Evolutionary conservation across 2,888 invertebrate species (phyloP).

Genomic region (Himalopsyche tibetana): DNA sequence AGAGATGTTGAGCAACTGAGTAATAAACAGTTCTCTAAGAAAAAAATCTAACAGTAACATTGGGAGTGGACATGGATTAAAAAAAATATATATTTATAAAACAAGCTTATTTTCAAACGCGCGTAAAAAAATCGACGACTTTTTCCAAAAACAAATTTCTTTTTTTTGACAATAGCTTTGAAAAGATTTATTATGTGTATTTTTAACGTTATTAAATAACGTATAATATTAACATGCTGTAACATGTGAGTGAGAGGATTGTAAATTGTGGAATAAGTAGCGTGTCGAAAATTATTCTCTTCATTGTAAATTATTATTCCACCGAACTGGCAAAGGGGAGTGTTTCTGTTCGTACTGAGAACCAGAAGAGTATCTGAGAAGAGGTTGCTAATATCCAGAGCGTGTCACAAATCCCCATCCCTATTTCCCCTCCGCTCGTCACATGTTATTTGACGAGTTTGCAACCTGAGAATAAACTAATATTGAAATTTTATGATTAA

Average conservation of each 20-base stretch:
- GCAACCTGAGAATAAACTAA: background rate
- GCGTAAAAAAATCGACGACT: no score
- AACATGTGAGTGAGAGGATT: slow-evolving; percentile 6
- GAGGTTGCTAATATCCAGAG: slow-evolving; percentile 30
- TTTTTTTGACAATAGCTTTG: no score
- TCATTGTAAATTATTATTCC: slow-evolving; percentile 11
- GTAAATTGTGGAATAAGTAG: slow-evolving; percentile 6
- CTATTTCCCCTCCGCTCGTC: background rate
- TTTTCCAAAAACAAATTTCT: no score
- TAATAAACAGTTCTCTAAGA: no score
- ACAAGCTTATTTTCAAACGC: no score
- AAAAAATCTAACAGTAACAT: no score
- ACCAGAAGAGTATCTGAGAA: slow-evolving; percentile 13
- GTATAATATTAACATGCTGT: background rate
- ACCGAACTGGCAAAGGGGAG: background rate
- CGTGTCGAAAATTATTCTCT: background rate
- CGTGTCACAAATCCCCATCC: slow-evolving; percentile 14
- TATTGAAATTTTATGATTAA: no score
- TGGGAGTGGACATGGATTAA: no score
- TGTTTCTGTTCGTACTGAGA: background rate
- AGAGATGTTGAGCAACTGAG: no score
- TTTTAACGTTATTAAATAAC: background rate
- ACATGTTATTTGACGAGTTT: background rate
- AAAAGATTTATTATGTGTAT: no score
- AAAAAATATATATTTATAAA: no score